Conservation (phyloP, 2,797 vertebrate species). For the Triplophysa bombifrons region DNA sequence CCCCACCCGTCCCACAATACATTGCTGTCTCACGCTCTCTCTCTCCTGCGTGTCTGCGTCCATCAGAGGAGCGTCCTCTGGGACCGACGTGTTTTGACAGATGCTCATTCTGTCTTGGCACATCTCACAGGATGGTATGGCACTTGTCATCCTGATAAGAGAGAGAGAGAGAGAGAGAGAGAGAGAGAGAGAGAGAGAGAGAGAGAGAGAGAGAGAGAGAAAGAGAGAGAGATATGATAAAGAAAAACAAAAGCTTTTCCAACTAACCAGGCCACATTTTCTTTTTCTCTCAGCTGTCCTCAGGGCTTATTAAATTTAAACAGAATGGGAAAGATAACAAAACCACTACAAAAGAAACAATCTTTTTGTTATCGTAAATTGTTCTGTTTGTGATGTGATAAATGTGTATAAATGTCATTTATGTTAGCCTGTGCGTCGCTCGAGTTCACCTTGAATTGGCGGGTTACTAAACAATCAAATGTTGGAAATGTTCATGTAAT, state of each 20-base stretch:
- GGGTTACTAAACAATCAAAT: constrained; percentile 22
- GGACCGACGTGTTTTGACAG: constrained; percentile 82
- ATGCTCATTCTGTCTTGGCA: constrained; percentile 82
- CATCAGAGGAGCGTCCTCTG: constrained; percentile 77
- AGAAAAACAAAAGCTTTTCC: constrained; percentile 51
- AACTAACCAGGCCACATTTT: constrained; percentile 44
- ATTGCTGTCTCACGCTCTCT: constrained; percentile 32
- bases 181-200: constrained; percentile 22
- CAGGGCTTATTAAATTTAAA: constrained; percentile 41
- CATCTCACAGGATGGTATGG: constrained; percentile 80
- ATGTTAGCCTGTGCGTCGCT: background rate
- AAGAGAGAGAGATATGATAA: constrained; percentile 40
- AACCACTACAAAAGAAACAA: constrained; percentile 32
- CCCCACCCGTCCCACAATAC: constrained; percentile 29
- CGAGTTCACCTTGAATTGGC: constrained; percentile 12
- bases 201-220: background rate
- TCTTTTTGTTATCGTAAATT: constrained; percentile 31
- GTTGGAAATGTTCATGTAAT: constrained; percentile 2
- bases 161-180: constrained; percentile 8
- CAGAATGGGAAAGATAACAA: constrained; percentile 42
- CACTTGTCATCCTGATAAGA: constrained; percentile 71
- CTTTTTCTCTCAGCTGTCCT: constrained; percentile 43
- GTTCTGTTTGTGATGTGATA: constrained; percentile 25
- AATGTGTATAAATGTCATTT: constrained; percentile 19
- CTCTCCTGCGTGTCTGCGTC: constrained; percentile 72